Conservation (phyloP, 1,140 invertebrate species). For the Harpegnathos saltator region DNA sequence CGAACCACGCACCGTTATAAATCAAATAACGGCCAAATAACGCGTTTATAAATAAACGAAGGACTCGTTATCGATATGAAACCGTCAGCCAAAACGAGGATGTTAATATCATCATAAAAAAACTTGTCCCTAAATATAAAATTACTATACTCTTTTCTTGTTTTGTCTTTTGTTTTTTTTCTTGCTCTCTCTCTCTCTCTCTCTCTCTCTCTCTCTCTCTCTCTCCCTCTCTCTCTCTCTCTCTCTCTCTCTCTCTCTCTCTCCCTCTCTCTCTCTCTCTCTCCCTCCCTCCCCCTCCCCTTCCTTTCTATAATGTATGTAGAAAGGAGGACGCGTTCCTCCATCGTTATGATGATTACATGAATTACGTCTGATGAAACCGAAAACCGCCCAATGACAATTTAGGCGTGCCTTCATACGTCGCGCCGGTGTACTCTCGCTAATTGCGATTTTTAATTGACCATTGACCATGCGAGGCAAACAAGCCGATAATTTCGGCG, state of each 20-base stretch:
- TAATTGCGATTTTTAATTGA: slow-evolving; percentile 25
- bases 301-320: too few relatives aligned
- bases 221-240: too few relatives aligned
- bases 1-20: background rate
- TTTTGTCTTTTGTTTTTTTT: too few relatives aligned
- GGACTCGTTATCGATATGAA: background rate
- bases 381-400: background rate
- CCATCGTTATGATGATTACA: background rate
- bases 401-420: background rate
- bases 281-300: too few relatives aligned
- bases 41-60: background rate
- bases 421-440: background rate
- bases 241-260: too few relatives aligned
- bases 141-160: too few relatives aligned
- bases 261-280: too few relatives aligned
- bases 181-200: too few relatives aligned
- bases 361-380: slow-evolving; percentile 5
- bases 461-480: background rate
- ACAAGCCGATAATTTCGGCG: slow-evolving; percentile 19
- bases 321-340: background rate
- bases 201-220: too few relatives aligned
- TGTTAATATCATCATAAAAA: too few relatives aligned
- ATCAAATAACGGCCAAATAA: background rate
- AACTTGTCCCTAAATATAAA: too few relatives aligned
- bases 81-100: background rate